phyloP scores from a whole-genome alignment of 2,797 vertebrate genomes.

The Tympanoctomys barrerae region DNA sequence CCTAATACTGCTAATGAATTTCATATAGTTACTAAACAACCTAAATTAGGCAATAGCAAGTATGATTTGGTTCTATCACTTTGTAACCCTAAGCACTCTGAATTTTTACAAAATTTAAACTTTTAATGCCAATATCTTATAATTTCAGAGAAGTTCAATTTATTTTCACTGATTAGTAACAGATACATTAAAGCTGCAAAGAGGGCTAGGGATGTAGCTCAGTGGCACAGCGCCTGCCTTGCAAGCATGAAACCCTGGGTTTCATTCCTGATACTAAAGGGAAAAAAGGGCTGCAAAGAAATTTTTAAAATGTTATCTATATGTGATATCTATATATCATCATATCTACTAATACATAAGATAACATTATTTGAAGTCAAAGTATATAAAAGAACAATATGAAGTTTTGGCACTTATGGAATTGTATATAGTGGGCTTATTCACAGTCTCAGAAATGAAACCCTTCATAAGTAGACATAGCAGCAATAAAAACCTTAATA shows the following conservation, averaged over 20 bases:
- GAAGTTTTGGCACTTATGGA: not conserved
- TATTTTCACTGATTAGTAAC: slow-evolving; percentile 10
- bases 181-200: slow-evolving; percentile 44
- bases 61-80: slow-evolving; percentile 41
- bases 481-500: slow-evolving; percentile 43
- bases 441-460: slow-evolving; percentile 51
- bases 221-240: no score
- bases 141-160: slow-evolving; percentile 39
- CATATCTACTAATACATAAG: not conserved
- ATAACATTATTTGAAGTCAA: not conserved
- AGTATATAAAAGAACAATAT: not conserved
- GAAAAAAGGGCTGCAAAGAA: not conserved
- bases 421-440: not conserved
- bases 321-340: no score
- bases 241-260: no score
- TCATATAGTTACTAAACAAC: slow-evolving; percentile 39
- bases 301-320: not conserved
- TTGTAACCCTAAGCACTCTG: slow-evolving; percentile 4
- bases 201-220: no score
- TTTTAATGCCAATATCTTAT: slow-evolving; percentile 42
- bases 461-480: not conserved
- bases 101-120: slow-evolving; percentile 54
- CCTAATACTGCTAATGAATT: slow-evolving; percentile 38
- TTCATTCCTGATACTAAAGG: no score
- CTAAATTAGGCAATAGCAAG: not conserved